These are phyloP conservation scores for Chrosomus eos DNA, from an alignment of 2,797 vertebrate species.

Conservation along the genomic window DNA sequence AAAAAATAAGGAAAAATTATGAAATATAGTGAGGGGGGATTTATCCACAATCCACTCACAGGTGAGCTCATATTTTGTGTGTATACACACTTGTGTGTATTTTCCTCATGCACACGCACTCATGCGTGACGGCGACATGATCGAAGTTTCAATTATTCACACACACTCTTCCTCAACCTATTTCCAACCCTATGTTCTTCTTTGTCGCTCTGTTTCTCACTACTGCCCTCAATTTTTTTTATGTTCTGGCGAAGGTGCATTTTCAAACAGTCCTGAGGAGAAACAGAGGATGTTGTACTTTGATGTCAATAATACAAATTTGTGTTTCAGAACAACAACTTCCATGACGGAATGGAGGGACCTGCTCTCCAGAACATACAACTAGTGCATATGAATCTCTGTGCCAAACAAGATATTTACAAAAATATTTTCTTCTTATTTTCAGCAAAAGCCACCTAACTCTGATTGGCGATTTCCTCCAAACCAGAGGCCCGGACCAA, in stretches of 20 bases:
- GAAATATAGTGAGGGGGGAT: background rate
- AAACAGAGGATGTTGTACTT: background rate
- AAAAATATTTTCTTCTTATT: slow-evolving; percentile 4
- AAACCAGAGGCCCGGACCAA: slow-evolving; percentile 87
- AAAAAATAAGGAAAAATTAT: background rate
- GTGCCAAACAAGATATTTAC: background rate
- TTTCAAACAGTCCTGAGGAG: background rate
- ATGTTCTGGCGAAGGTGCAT: background rate
- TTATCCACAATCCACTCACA: background rate
- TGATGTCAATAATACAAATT: background rate
- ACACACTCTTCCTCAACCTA: slow-evolving; percentile 13
- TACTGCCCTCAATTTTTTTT: background rate
- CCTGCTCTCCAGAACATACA: background rate
- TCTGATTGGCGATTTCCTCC: slow-evolving; percentile 89
- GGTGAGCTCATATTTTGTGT: slow-evolving; percentile 27
- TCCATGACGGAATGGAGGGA: background rate
- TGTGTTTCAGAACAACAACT: slow-evolving; percentile 20
- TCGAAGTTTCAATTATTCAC: slow-evolving; percentile 59
- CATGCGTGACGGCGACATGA: slow-evolving; percentile 45
- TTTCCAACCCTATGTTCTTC: slow-evolving; percentile 1
- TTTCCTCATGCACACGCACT: slow-evolving; percentile 27
- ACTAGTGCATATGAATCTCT: background rate
- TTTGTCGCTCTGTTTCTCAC: slow-evolving; percentile 19
- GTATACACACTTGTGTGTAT: slow-evolving; percentile 17
- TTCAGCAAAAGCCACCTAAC: slow-evolving; percentile 85